A percentile compares a stretch with the other conserved stretches of the same genome.
phyloP scores from a whole-genome alignment of 1,140 invertebrate species.

The Anastatus disparis region DNA sequence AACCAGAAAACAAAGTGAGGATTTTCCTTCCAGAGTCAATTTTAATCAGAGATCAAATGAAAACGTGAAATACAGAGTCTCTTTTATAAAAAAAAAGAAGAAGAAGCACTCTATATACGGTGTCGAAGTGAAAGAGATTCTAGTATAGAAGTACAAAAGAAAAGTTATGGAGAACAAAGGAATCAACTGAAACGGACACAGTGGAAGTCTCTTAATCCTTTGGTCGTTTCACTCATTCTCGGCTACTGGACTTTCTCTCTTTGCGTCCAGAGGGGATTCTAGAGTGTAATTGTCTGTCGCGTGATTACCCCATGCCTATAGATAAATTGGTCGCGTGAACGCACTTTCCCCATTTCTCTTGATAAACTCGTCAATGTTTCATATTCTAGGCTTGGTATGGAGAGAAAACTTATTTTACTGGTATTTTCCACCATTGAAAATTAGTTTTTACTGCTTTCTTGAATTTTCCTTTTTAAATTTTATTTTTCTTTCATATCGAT shows the following conservation, averaged over 20 bases:
- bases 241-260: constrained; percentile 46
- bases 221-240: constrained; percentile 40
- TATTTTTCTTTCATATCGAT: background rate
- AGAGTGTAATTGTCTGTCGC: constrained; percentile 57
- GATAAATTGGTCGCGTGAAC: background rate
- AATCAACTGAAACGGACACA: constrained; percentile 22
- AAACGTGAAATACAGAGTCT: background rate
- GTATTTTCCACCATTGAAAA: too few relatives aligned
- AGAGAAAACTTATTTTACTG: too few relatives aligned
- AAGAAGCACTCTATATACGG: constrained; percentile 30
- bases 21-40: constrained; percentile 23
- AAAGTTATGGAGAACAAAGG: constrained; percentile 52
- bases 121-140: constrained; percentile 43
- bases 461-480: background rate
- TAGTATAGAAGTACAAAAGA: constrained; percentile 48
- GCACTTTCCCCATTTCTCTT: constrained; percentile 15
- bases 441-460: background rate
- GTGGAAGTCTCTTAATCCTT: constrained; percentile 56
- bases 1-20: constrained; percentile 10
- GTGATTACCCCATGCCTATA: constrained; percentile 51
- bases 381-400: background rate
- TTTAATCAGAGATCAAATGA: constrained; percentile 41
- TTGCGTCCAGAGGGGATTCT: too few relatives aligned
- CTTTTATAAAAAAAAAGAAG: background rate
- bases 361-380: constrained; percentile 23